Percentiles rank a stretch among this genome's conserved stretches.
Evolutionary conservation across 2,797 vertebrate genomes (phyloP).

Genomic region (Cyclura pinguis): DNA sequence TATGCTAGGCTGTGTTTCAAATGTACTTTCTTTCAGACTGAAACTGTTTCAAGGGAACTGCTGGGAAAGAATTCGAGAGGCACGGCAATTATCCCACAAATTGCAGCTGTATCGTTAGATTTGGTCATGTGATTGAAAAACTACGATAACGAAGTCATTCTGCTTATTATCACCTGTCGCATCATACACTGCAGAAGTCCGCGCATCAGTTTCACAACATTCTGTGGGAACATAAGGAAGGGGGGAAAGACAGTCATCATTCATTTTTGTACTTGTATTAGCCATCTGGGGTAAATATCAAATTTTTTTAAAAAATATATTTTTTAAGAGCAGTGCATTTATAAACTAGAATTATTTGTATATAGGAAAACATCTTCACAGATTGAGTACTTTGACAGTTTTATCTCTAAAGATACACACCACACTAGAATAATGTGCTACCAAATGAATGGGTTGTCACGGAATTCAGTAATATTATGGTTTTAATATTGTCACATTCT

Average conservation of each 20-base stretch:
- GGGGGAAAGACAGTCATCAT: neutral
- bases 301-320: neutral
- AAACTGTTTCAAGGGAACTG: neutral
- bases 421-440: neutral
- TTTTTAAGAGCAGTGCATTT: too few species aligned
- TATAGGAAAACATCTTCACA: neutral
- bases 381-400: neutral
- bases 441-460: neutral
- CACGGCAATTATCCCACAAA: neutral
- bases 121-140: neutral
- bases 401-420: neutral
- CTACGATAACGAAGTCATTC: neutral
- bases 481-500: neutral
- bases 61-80: neutral
- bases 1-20: neutral
- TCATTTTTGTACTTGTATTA: neutral
- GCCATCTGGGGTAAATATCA: neutral
- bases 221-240: constrained; percentile 83
- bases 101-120: neutral
- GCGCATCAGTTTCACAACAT: constrained; percentile 98
- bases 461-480: neutral
- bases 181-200: constrained; percentile 98
- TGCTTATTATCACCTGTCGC: constrained; percentile 88
- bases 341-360: too few species aligned
- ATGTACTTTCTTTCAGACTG: neutral